Base-by-base conservation (phyloP, 1,140 invertebrate genomes). In the Drosophila melanogaster region DNA sequence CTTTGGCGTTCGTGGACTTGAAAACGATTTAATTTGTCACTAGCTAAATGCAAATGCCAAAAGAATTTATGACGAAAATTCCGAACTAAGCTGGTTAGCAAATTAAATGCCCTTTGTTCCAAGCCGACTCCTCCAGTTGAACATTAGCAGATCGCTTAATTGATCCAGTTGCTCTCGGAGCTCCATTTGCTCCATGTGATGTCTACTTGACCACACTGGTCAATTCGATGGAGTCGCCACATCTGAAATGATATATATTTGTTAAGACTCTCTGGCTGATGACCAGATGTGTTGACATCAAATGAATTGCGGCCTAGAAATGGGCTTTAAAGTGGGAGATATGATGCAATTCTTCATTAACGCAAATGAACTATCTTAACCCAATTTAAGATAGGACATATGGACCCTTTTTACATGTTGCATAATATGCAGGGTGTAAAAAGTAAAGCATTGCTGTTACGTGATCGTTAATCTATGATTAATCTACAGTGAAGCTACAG, bases 201-300 rank as follows among this genome's bases (percentile, higher is more conserved):
- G 72, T 77, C 62, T 77, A 71, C 55, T 83, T 89, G 51, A 89
- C 78, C 58, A 64, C 66, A 77, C 73, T 79, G 59, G 83, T 49
- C 40, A 86, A 54, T 73, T 91, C 77, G 50, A 90, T 76, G 43
- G 86, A 80, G 69, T 92, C 85, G 74, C 64, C 89, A 79, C 75
- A 91, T 54, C 86, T 91, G 72, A 67, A 91, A 91, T 14, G 11
- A 49, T 65, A 86, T 22, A 87, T 57, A 44, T 43, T 24, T 41
- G 40, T 38, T 71, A 70, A 71, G 67, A 66, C 65, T 26, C 49
- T 47, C 24, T 47, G 15, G 24, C 15, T 17, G 41, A 38, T 24
- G 47, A 40, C 47, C 47, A 15, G 37, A 71, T 84, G 66, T 66
- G 51, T 83, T 83, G 74, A 78, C 60, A 72, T 60, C 57, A 67